phyloP scores from a whole-genome alignment of 2,797 vertebrate genomes.

The Enteromius fasciolatus region DNA sequence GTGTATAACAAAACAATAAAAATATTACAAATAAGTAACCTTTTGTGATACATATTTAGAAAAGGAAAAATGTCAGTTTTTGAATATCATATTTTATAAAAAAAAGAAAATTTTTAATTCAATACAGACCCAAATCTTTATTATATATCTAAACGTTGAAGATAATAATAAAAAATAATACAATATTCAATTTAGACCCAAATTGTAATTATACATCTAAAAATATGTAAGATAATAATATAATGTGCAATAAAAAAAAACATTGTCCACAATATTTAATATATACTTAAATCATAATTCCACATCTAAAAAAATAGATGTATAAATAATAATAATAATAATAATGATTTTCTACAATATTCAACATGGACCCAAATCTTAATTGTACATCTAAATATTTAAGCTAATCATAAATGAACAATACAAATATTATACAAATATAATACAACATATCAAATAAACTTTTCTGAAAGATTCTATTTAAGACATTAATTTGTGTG shows the following conservation, averaged over 20 bases:
- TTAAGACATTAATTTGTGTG: too few species aligned
- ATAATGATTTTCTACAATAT: too few species aligned
- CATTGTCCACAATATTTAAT: background rate
- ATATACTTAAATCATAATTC: background rate
- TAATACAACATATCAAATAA: too few species aligned
- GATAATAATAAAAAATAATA: too few species aligned
- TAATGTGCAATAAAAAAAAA: too few species aligned
- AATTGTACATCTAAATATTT: background rate
- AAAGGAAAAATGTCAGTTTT: background rate
- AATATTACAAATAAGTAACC: background rate
- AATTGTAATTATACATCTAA: too few species aligned
- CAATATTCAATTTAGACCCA: background rate
- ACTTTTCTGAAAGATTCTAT: too few species aligned
- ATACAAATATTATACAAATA: background rate
- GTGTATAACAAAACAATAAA: background rate
- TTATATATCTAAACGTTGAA: background rate
- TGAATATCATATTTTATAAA: background rate
- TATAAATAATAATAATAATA: too few species aligned
- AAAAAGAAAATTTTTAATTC: background rate
- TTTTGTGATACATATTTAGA: background rate
- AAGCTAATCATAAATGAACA: background rate
- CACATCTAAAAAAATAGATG: too few species aligned
- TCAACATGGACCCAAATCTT: background rate
- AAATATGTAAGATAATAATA: background rate
- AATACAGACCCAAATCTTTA: background rate